These are phyloP conservation scores for Cataglyphis livida DNA, from an alignment of 2,888 invertebrate species.

Conservation along the genomic window DNA sequence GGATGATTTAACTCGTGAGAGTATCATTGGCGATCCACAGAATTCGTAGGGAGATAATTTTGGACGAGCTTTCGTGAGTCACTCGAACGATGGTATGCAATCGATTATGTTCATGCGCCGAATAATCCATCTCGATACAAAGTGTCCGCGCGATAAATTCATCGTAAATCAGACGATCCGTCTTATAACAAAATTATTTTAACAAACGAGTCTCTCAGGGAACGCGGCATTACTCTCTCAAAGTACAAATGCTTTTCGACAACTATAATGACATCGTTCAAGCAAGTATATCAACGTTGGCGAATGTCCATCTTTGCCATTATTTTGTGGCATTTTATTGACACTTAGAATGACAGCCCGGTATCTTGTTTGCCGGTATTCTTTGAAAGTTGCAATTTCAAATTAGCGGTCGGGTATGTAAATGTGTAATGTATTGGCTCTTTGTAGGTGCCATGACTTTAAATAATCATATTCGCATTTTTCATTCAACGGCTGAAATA, in stretches of 20 bases:
- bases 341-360: constrained; percentile 20
- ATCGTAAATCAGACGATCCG: constrained; percentile 16
- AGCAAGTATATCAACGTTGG: constrained; percentile 47
- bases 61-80: constrained; percentile 11
- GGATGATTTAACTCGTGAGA: constrained; percentile 17
- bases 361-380: neutral
- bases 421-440: neutral
- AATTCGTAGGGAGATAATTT: constrained; percentile 37
- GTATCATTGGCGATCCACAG: constrained; percentile 14
- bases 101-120: constrained; percentile 1
- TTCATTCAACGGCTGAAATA: neutral
- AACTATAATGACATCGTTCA: neutral
- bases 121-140: constrained; percentile 4
- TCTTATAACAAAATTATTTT: neutral
- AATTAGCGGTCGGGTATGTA: neutral
- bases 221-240: neutral
- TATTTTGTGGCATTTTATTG: constrained; percentile 36
- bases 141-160: too few species aligned
- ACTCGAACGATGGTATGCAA: constrained; percentile 6
- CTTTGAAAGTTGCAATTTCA: neutral
- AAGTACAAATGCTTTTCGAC: neutral
- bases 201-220: neutral
- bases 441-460: neutral
- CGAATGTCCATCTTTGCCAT: constrained; percentile 49
- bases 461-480: neutral